Percentiles rank a stretch among this genome's conserved stretches.
Evolutionary conservation across 2,888 invertebrate genomes (phyloP).

Genomic region (Apodemia mormo): DNA sequence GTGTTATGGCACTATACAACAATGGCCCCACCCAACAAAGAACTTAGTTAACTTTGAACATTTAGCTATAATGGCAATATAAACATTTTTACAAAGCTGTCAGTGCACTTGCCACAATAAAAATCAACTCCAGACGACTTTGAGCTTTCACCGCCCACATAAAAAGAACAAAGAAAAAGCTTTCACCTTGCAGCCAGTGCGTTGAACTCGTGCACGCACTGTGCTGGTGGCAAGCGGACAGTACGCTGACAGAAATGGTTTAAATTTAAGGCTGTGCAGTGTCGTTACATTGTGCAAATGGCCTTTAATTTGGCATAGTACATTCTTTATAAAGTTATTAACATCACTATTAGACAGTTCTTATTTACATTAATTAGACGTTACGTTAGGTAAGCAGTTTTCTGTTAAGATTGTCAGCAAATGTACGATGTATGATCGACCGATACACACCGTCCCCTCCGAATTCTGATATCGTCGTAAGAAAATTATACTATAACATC

Average conservation of each 20-base stretch:
- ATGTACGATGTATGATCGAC: background rate
- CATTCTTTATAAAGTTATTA: background rate
- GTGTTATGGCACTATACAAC: too few species aligned
- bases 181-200: too few species aligned
- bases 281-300: background rate
- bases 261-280: background rate
- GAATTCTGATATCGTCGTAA: constrained; percentile 14
- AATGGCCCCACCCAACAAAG: too few species aligned
- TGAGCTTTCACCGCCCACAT: too few species aligned
- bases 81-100: too few species aligned
- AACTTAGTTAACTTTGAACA: too few species aligned
- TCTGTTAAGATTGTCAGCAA: background rate
- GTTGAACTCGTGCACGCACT: too few species aligned
- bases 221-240: too few species aligned
- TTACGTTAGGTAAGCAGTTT: background rate
- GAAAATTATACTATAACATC: background rate
- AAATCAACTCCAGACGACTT: too few species aligned
- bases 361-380: background rate
- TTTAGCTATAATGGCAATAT: too few species aligned
- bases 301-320: background rate
- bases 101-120: too few species aligned
- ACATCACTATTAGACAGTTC: background rate
- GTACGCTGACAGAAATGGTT: background rate
- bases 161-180: too few species aligned
- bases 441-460: constrained; percentile 12